phyloP scores from a whole-genome alignment of 1,140 invertebrate genomes.

The Psix sp. region DNA sequence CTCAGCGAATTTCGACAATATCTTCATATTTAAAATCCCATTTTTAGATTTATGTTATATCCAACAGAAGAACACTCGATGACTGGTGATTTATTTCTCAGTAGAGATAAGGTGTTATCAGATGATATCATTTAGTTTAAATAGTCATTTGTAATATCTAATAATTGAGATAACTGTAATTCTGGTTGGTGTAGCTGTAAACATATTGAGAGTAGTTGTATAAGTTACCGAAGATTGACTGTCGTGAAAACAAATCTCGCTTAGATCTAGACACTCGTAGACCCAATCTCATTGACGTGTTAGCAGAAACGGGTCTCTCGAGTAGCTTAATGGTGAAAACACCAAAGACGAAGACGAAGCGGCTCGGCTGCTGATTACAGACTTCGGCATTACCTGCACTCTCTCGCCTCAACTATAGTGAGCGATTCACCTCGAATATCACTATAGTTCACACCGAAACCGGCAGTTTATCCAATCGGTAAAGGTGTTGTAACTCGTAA shows the following conservation, averaged over 20 bases:
- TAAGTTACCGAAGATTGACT: neutral
- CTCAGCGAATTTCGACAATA: too few relatives aligned
- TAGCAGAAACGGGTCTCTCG: slow-evolving; percentile 62
- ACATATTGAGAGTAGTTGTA: neutral
- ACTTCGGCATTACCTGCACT: slow-evolving; percentile 72
- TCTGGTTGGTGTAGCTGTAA: too few relatives aligned
- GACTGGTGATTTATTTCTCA: too few relatives aligned
- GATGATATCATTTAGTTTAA: too few relatives aligned
- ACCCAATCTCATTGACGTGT: slow-evolving; percentile 65
- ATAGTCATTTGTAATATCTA: too few relatives aligned
- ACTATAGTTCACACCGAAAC: slow-evolving; percentile 69
- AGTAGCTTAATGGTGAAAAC: slow-evolving; percentile 72
- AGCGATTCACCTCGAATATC: slow-evolving; percentile 67
- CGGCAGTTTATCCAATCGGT: slow-evolving; percentile 70
- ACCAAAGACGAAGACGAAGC: slow-evolving; percentile 66
- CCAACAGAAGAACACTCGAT: too few relatives aligned
- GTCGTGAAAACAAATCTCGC: neutral
- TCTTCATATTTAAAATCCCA: too few relatives aligned
- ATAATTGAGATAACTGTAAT: too few relatives aligned
- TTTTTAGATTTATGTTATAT: too few relatives aligned
- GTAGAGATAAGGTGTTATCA: too few relatives aligned
- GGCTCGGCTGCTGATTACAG: slow-evolving; percentile 77
- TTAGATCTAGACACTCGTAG: neutral
- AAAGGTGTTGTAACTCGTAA: slow-evolving; percentile 73
- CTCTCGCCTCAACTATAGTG: slow-evolving; percentile 73